Conservation (phyloP, 2,113 vertebrate genomes). For the Donacobius atricapilla region DNA sequence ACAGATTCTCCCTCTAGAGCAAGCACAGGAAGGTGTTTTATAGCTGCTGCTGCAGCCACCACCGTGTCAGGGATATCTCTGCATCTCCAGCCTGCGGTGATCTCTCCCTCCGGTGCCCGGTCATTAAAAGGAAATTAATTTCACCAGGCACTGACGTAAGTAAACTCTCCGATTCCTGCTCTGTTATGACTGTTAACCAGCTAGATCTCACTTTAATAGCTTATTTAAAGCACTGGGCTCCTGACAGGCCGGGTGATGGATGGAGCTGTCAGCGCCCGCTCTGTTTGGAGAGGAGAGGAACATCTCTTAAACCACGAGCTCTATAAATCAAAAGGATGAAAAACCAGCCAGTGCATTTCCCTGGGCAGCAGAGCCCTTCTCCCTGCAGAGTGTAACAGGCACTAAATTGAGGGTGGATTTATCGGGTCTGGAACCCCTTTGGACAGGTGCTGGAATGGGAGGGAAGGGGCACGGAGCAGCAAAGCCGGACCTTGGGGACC, state of each 20-base stretch:
- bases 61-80: not conserved
- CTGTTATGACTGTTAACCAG: conserved; percentile 54
- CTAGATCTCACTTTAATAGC: conserved; percentile 55
- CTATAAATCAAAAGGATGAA: conserved; percentile 58
- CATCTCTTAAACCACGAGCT: conserved; percentile 18
- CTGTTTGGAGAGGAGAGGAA: conserved; percentile 27
- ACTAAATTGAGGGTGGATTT: conserved; percentile 3
- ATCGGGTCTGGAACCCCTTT: not conserved
- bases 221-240: conserved; percentile 38
- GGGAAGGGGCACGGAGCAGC: rapidly evolving
- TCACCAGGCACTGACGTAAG: not conserved
- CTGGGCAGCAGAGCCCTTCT: conserved; percentile 23
- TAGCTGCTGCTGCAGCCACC: rapidly evolving
- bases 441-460: not conserved
- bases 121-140: conserved; percentile 55
- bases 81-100: not conserved
- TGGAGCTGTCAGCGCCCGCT: conserved; percentile 47
- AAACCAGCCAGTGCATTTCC: not conserved
- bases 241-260: conserved; percentile 24
- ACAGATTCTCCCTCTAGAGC: not conserved
- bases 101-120: not conserved
- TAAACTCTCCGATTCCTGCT: not conserved
- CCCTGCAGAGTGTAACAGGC: not conserved
- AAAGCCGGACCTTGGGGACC: rapidly evolving
- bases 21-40: not conserved